Base-by-base conservation (phyloP, 2,113 vertebrate species). In the Malurus alboscapulatus region DNA sequence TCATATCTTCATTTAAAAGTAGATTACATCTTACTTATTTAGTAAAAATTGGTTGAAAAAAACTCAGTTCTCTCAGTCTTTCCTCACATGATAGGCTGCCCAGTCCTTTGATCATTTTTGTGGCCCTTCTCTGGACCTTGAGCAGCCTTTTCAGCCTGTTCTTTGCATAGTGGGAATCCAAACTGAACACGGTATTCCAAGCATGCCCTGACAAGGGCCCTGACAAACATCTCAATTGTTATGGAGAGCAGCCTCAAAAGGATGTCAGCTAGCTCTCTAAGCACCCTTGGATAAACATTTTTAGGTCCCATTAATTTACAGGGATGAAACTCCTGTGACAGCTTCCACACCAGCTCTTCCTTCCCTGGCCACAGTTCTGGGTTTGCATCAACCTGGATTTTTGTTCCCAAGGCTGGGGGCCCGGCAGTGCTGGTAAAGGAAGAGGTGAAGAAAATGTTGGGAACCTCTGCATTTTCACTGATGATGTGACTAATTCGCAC, bases 1-100 rank as follows among this genome's bases (percentile, higher is more conserved):
- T 10, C 12, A 26, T 22, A 2, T 57, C 27, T 22, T 65, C 11
- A 50, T 80, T 66, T 58, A 45, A 44, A 80, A 66, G 4, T 12
- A 58, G 22, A 7, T 44, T 44, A 10, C 0, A 0, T 58, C 51
- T 19, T 27, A 57, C 36, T 58, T 2, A 7, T 27, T 57, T 27
- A 73, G 27, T 44, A 50, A 88, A 50, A 57, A 5, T 0, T 2
- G 12, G 8, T 22, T 50, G 17, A 15, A 36, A 17, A 57, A 38
- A 38, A 38, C 8, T 8, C 36, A 36, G 10, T 32, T 50, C 12
- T 79, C 42, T 50, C 30, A 32, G 4, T 3, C 21, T 57, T 87
- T 63, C 12, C 11, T 72, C 30, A 27, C 12, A 6, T 57, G 14
- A 30, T 47, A 25, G 40, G 3, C 14, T 50, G 9, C 21, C 20